Percentiles rank a stretch among this genome's conserved stretches.
These are phyloP conservation scores for Trachops cirrhosus DNA, from an alignment of 2,797 vertebrate species.

Conservation along the genomic window DNA sequence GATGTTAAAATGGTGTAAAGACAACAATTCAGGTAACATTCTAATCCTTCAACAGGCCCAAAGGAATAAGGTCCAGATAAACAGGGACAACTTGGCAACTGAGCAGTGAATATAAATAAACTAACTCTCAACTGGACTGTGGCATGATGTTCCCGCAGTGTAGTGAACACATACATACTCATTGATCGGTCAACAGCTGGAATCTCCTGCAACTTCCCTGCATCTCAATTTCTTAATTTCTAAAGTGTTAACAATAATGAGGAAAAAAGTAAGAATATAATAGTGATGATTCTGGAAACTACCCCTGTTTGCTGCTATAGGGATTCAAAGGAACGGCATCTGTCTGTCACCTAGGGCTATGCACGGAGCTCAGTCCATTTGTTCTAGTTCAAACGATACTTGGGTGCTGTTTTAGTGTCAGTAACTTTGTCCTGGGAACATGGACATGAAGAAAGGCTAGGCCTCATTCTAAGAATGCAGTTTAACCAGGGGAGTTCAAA, in stretches of 20 bases:
- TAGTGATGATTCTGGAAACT: neutral
- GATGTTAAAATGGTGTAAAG: neutral
- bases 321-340: neutral
- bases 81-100: neutral
- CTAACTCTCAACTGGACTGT: neutral
- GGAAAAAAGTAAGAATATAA: neutral
- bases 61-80: neutral
- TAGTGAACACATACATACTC: neutral
- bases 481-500: neutral
- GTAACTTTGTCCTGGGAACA: neutral
- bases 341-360: neutral
- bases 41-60: neutral
- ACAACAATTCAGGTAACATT: neutral
- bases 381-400: neutral
- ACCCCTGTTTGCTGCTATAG: fast-evolving
- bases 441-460: neutral
- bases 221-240: constrained; percentile 12
- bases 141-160: neutral
- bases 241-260: neutral
- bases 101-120: neutral
- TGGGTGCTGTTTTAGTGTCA: neutral
- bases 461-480: neutral
- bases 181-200: neutral
- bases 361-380: neutral
- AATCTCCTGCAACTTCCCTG: neutral